A percentile compares a stretch with the other conserved stretches of the same genome.
phyloP scores from a whole-genome alignment of 2,888 invertebrate species.

The Apantesis nais region DNA sequence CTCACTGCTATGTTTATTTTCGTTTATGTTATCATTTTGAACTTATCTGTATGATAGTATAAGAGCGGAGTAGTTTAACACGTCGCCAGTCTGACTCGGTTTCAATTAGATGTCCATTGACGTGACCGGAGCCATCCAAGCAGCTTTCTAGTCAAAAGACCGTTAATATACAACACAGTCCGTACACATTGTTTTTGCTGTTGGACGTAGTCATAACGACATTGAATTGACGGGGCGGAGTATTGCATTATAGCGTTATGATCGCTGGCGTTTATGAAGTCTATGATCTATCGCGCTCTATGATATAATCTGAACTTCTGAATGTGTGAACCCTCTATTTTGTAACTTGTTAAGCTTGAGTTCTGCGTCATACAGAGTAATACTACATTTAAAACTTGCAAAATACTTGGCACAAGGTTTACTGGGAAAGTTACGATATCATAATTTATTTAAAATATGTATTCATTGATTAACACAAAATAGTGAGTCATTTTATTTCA shows the following conservation, averaged over 20 bases:
- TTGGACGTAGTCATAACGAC: conserved; percentile 18
- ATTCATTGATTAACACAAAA: too few species aligned
- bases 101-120: conserved; percentile 62
- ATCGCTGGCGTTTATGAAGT: conserved; percentile 33
- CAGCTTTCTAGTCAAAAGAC: conserved; percentile 31
- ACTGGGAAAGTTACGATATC: not conserved
- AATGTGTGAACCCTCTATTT: conserved; percentile 12
- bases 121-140: conserved; percentile 40
- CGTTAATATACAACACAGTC: conserved; percentile 30
- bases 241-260: conserved; percentile 20
- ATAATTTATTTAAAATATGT: too few species aligned
- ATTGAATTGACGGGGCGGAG: conserved; percentile 23
- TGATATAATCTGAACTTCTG: conserved; percentile 32
- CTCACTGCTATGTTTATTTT: conserved; percentile 38
- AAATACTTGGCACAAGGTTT: not conserved
- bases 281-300: conserved; percentile 17
- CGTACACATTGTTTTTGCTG: conserved; percentile 25
- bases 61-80: conserved; percentile 40
- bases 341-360: conserved; percentile 8
- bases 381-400: not conserved
- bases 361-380: not conserved
- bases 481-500: too few species aligned
- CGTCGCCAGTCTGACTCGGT: conserved; percentile 52
- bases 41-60: conserved; percentile 22
- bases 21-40: conserved; percentile 36